phyloP scores from a whole-genome alignment of 2,113 vertebrate genomes.

The Montifringilla adamsi region DNA sequence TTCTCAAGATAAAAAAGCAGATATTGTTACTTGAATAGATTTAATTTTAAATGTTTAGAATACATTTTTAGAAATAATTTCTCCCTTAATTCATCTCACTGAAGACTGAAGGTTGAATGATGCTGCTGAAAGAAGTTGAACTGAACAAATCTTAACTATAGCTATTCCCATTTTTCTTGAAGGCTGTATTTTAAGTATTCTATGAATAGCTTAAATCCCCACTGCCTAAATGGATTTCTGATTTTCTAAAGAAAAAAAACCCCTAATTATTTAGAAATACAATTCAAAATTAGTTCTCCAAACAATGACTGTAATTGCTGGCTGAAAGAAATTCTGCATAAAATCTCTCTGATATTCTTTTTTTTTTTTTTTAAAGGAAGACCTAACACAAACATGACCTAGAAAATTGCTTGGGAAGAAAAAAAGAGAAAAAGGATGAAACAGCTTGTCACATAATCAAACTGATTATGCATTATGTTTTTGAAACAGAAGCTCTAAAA shows the following conservation, averaged over 20 bases:
- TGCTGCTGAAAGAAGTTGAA: neutral
- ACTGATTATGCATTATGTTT: conserved; percentile 53
- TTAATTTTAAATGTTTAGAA: neutral
- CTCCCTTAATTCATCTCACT: neutral
- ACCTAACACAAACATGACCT: conserved; percentile 32
- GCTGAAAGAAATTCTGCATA: neutral
- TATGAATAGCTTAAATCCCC: neutral
- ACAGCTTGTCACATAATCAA: conserved; percentile 48
- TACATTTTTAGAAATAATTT: neutral
- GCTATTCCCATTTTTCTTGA: conserved; percentile 3
- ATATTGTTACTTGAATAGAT: neutral
- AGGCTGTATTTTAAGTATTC: neutral
- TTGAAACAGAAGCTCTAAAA: conserved; percentile 35
- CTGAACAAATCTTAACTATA: neutral
- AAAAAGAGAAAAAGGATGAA: neutral
- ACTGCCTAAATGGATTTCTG: conserved; percentile 26
- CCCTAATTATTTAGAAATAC: neutral
- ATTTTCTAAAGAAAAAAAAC: conserved; percentile 8
- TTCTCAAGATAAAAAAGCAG: neutral
- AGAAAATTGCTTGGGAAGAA: neutral
- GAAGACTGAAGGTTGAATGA: neutral
- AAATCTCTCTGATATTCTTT: neutral
- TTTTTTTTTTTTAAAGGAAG: neutral
- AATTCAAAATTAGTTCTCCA: neutral
- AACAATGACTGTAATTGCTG: conserved; percentile 39